Evolutionary conservation across 1,140 invertebrate species (phyloP), one percentile per base, ranked within the genome.

Genomic region (Mamestra configurata): DNA sequence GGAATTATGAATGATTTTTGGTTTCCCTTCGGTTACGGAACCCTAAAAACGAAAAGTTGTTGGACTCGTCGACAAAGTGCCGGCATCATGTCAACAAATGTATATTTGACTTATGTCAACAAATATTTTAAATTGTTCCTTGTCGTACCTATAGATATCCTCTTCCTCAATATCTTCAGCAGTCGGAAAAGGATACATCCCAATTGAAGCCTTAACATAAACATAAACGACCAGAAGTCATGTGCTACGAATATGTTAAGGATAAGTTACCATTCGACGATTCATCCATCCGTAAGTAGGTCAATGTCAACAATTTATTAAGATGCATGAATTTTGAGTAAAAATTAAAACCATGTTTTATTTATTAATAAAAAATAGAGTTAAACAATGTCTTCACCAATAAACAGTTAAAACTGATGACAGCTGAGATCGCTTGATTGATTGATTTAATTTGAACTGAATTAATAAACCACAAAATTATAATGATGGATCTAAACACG

Each of bases 241-340:
- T 27, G 31, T 64, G 59, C 8, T 22, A 15, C 6, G 61, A 43
- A 66, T 59, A 61, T 61, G 22, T 70, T 49, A 70, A 70, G 15
- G 13, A 43, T 43, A 43, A 0, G 11, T 49, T n/a, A n/a, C 43
- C 13, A 5, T 49, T 49, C 43, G 43, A n/a, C 15, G 15, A 4
- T 4, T 13, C 6, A 2, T n/a, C n/a, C 10, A 35, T 35, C 31
- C 31, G 37, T n/a, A 37, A 37, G 10, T 7, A 13, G n/a, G n/a
- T 66, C 37, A 64, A 64, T 37, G 37, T 66, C 37, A 11, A 40
- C 6, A 40, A 40, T 11, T 11, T 35, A 3, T 35, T 40, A 4
- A 49, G 43, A 49, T 49, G 43, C 13, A 49, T 49, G 43, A 49
- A 46, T 46, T 13, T 46, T 1, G 10, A n/a, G 4, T n/a, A 4